A percentile compares a stretch with the other conserved stretches of the same genome.
These are phyloP conservation scores for Timema podura DNA, from an alignment of 2,888 invertebrate species.

Conservation along the genomic window DNA sequence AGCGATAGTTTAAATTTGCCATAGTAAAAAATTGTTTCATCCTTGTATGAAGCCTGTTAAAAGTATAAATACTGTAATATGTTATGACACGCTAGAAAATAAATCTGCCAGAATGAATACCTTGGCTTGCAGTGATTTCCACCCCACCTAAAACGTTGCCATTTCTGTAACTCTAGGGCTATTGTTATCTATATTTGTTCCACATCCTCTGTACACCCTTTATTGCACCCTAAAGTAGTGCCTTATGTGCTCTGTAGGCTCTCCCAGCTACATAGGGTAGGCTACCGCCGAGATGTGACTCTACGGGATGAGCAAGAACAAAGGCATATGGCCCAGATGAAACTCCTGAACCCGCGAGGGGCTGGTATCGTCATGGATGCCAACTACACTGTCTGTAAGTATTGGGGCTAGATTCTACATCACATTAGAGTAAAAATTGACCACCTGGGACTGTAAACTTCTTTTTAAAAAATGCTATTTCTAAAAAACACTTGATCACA, in stretches of 20 bases:
- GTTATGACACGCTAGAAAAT: neutral
- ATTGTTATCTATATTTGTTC: neutral
- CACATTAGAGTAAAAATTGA: too few relatives aligned
- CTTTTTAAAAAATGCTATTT: too few relatives aligned
- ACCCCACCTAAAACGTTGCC: neutral
- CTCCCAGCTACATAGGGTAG: conserved; percentile 68
- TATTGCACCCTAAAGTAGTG: too few relatives aligned
- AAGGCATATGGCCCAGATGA: conserved; percentile 67
- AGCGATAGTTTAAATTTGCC: too few relatives aligned
- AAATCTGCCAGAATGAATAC: neutral
- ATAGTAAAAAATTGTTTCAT: too few relatives aligned
- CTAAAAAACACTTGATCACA: too few relatives aligned
- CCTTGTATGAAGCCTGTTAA: too few relatives aligned
- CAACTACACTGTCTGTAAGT: conserved; percentile 71
- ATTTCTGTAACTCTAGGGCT: neutral
- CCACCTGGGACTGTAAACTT: too few relatives aligned
- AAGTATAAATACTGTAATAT: too few relatives aligned
- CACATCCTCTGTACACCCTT: too few relatives aligned
- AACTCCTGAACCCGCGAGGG: conserved; percentile 66
- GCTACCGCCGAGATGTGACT: conserved; percentile 70
- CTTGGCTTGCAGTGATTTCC: neutral
- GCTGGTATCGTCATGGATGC: conserved; percentile 69
- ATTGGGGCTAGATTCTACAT: conserved; percentile 22
- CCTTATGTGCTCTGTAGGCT: conserved; percentile 48
- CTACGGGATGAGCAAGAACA: conserved; percentile 72